Base-by-base conservation (phyloP, 2,113 vertebrate species). In the Oceanodroma tethys region DNA sequence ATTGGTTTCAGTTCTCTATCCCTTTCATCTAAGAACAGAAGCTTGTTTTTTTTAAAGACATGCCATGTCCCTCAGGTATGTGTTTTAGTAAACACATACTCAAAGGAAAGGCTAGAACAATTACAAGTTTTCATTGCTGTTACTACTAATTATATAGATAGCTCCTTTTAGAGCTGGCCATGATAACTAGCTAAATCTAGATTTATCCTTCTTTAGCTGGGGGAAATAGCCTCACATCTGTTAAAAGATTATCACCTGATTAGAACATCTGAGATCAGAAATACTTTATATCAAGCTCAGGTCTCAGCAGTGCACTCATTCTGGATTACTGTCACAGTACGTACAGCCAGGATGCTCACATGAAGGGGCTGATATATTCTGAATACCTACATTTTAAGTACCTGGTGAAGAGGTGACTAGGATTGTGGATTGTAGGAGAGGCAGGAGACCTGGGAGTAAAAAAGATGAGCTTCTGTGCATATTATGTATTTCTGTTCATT, bases 241-340 rank as follows among this genome's bases (percentile, higher is more conserved):
- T 90, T 85, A 92, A 75, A 85, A 79, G 56, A 40, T 95, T 94
- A 43, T 83, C 66, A 86, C 52, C 91, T 92, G 71, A 62, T 94
- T 66, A 86, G 65, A 88, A 48, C 74, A 76, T 43, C 59, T 86
- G 67, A 94, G 60, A 73, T 83, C 62, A 93, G 85, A 86, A 92
- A 68, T 34, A 56, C 10, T 68, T 88, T 68, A 27, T 27, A 74
- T 56, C 36, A 43, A 50, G 19, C 36, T 82, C 30, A 52, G 74
- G 36, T 75, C 36, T 52, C 34, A 75, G 32, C 29, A 90, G 34
- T 5, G 13, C 65, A 29, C 9, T 27, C 2, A 8, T 7, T 42
- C 2, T 17, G 71, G 23, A 18, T 45, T 56, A 7, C 22, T 42
- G 27, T 48, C 4, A 3, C 17, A 45, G 13, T 59, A 29, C 20